These are phyloP conservation scores for Mergus octosetaceus DNA, from an alignment of 2,797 vertebrate species.

Conservation along the genomic window DNA sequence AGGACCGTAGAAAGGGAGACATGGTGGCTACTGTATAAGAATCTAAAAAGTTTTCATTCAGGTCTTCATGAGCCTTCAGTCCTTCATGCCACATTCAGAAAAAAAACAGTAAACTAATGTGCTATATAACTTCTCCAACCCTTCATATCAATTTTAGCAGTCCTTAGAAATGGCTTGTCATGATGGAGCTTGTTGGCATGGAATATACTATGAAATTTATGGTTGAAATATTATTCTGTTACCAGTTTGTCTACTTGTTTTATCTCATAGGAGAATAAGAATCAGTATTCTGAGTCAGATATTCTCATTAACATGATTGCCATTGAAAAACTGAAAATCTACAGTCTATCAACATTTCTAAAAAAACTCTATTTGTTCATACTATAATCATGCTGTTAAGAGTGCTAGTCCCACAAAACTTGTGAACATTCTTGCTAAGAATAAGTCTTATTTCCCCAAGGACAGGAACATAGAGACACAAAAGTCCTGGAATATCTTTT, in stretches of 20 bases:
- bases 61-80: not conserved
- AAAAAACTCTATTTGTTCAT: constrained; percentile 34
- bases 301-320: constrained; percentile 30
- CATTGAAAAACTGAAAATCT: not conserved
- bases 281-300: constrained; percentile 39
- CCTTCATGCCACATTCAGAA: not conserved
- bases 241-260: constrained; percentile 54
- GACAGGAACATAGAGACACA: not conserved
- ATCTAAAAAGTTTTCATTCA: not conserved
- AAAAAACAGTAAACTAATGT: not conserved
- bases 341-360: constrained; percentile 24
- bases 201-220: not conserved
- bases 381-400: not conserved
- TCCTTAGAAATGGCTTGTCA: not conserved
- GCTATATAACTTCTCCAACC: not conserved
- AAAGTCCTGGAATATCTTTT: not conserved
- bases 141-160: not conserved
- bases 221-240: not conserved
- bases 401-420: not conserved
- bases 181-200: not conserved
- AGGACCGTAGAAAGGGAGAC: not conserved
- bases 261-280: constrained; percentile 32
- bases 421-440: not conserved
- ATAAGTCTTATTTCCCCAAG: not conserved
- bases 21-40: not conserved